phyloP scores from a whole-genome alignment of 2,113 vertebrate genomes.

The Formicarius rufipectus region DNA sequence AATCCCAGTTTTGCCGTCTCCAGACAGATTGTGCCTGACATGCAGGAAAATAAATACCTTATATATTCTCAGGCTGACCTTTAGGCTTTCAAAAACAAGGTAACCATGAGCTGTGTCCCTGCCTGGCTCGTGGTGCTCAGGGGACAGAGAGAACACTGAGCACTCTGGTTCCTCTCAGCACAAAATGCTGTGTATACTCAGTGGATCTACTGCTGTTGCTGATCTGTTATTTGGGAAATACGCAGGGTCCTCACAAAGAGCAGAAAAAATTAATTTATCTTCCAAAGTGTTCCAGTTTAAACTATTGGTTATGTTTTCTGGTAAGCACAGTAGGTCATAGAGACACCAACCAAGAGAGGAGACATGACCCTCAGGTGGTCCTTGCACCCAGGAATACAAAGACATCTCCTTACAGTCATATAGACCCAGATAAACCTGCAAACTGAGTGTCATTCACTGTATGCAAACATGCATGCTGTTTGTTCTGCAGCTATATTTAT shows the following conservation, averaged over 20 bases:
- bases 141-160: not conserved
- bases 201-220: not conserved
- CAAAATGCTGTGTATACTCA: not conserved
- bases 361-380: fast-evolving
- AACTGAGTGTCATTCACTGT: not conserved
- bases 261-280: not conserved
- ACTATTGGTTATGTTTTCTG: not conserved
- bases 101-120: not conserved
- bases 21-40: not conserved
- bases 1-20: not conserved
- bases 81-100: not conserved
- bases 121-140: not conserved
- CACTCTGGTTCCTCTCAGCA: not conserved
- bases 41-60: not conserved
- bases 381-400: not conserved
- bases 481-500: not conserved
- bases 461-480: not conserved
- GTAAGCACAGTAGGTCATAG: not conserved
- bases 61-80: not conserved
- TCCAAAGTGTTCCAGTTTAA: not conserved
- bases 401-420: not conserved
- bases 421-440: not conserved
- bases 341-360: not conserved
- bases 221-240: not conserved
- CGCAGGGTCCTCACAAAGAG: not conserved